phyloP scores from a whole-genome alignment of 2,888 invertebrate genomes.

The Xestia ashworthii region DNA sequence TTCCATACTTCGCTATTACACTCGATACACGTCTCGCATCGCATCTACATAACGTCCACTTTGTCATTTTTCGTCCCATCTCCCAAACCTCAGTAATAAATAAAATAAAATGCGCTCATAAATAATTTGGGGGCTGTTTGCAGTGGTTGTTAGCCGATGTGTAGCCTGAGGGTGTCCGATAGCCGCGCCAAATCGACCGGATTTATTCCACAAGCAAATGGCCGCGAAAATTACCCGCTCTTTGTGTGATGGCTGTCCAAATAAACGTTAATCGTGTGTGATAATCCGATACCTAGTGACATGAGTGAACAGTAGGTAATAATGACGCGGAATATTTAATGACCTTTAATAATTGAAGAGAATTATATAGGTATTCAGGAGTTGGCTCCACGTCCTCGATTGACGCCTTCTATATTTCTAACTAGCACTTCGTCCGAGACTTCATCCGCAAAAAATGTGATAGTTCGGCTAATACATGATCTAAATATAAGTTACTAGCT shows the following conservation, averaged over 20 bases:
- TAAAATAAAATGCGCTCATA: conserved; percentile 30
- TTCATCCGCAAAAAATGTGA: no score
- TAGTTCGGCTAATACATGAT: no score
- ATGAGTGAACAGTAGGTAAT: conserved; percentile 9
- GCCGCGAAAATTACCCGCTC: conserved; percentile 57
- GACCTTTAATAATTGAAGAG: background rate
- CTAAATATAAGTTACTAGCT: no score
- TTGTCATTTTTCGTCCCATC: background rate
- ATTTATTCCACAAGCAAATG: conserved; percentile 57
- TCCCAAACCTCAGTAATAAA: conserved; percentile 17
- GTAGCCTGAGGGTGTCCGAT: conserved; percentile 59
- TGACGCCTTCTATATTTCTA: no score
- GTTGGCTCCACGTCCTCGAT: no score
- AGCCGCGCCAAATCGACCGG: conserved; percentile 52
- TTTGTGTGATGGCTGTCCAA: conserved; percentile 37
- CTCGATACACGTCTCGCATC: no score
- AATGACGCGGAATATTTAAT: conserved; percentile 4
- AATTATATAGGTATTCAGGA: background rate
- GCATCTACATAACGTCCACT: background rate
- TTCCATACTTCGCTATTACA: no score
- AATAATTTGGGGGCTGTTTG: conserved; percentile 46
- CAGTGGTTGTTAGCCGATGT: conserved; percentile 37
- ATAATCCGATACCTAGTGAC: conserved; percentile 23
- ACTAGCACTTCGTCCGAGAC: no score
- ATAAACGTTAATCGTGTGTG: conserved; percentile 45